Conservation (phyloP, 1,140 invertebrate genomes). For the Choristoneura fumiferana region DNA sequence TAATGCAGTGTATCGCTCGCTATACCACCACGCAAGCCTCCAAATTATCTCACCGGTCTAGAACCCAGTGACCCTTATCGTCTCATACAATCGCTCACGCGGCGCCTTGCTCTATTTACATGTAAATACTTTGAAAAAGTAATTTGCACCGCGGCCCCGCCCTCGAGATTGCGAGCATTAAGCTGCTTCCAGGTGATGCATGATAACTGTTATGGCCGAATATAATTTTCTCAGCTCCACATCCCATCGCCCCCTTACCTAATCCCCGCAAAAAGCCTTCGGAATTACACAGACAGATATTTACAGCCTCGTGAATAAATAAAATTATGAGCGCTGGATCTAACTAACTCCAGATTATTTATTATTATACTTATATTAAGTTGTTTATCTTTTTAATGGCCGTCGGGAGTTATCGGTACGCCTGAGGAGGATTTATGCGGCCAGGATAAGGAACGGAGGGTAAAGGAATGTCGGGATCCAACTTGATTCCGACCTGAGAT, state of each 20-base stretch:
- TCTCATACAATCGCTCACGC: too few species aligned
- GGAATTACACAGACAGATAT: conserved; percentile 75
- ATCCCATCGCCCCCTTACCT: conserved; percentile 61
- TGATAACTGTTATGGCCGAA: conserved; percentile 77
- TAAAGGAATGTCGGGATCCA: conserved; percentile 60
- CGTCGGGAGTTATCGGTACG: conserved; percentile 63
- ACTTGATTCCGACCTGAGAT: conserved; percentile 64
- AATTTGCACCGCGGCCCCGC: conserved; percentile 70
- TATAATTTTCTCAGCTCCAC: conserved; percentile 76
- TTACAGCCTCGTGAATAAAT: conserved; percentile 76
- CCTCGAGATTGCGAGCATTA: conserved; percentile 78
- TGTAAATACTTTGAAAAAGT: conserved; percentile 78
- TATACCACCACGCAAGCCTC: too few species aligned
- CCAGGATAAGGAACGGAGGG: conserved; percentile 69
- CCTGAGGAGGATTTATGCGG: conserved; percentile 68
- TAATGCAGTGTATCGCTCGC: too few species aligned
- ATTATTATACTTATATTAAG: conserved; percentile 78
- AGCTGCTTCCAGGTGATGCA: conserved; percentile 76
- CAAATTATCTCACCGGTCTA: too few species aligned
- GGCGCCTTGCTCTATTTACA: conserved; percentile 71
- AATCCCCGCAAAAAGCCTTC: conserved; percentile 77
- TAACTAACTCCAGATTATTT: conserved; percentile 69
- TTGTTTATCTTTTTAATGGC: conserved; percentile 78
- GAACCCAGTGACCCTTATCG: too few species aligned
- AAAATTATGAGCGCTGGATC: conserved; percentile 72